Conservation (phyloP, 2,113 vertebrate genomes). For the Ptilorrhoa leucosticta region DNA sequence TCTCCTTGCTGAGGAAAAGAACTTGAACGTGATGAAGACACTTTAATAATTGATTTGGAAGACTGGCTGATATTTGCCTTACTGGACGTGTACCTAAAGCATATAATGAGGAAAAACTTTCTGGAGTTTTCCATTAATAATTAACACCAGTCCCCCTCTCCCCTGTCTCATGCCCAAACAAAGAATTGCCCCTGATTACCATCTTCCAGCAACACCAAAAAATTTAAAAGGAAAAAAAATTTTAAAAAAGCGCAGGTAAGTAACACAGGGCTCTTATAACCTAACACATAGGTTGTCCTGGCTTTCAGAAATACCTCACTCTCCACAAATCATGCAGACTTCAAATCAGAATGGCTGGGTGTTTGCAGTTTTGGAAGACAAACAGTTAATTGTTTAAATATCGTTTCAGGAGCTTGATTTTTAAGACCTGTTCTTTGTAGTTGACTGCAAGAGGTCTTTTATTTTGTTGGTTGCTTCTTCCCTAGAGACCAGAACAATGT, state of each 20-base stretch:
- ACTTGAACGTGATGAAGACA: neutral
- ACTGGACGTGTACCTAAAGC: neutral
- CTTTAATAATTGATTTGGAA: neutral
- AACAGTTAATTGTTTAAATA: neutral
- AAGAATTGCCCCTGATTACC: neutral
- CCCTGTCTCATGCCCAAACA: neutral
- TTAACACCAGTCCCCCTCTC: neutral
- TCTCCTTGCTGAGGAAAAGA: neutral
- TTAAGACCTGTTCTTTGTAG: neutral
- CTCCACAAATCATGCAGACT: neutral
- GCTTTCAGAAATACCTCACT: neutral
- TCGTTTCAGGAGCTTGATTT: neutral
- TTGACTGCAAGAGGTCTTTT: neutral
- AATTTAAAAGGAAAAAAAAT: neutral
- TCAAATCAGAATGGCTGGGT: neutral
- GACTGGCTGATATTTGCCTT: neutral
- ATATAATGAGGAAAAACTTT: neutral
- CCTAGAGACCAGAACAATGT: neutral
- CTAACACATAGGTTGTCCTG: neutral
- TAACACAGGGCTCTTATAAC: neutral
- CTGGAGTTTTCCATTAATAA: neutral
- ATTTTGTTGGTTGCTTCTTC: neutral
- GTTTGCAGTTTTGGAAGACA: neutral
- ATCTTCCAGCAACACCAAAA: neutral
- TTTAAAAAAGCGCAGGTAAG: neutral